These are phyloP conservation scores for Cinclus cinclus DNA, from an alignment of 2,113 vertebrate species.

Conservation along the genomic window DNA sequence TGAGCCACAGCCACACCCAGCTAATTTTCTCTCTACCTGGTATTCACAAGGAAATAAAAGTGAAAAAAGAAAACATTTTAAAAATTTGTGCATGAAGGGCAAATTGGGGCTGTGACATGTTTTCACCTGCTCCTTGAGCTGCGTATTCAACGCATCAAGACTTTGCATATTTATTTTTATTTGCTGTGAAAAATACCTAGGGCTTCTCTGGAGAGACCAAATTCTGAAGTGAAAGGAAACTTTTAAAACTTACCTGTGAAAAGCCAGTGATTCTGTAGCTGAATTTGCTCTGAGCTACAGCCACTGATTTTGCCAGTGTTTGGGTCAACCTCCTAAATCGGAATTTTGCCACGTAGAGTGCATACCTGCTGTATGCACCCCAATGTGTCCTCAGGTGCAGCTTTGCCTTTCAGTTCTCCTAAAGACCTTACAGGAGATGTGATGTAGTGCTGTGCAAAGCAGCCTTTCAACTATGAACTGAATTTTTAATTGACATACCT, in stretches of 20 bases:
- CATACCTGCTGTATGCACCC: background rate
- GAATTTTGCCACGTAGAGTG: background rate
- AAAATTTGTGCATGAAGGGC: background rate
- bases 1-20: background rate
- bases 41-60: background rate
- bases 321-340: background rate
- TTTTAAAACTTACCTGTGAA: background rate
- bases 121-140: background rate
- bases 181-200: background rate
- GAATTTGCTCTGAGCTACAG: background rate
- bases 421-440: background rate
- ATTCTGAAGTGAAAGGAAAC: background rate
- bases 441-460: background rate
- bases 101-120: background rate
- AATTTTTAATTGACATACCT: background rate
- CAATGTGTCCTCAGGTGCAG: background rate
- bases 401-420: background rate
- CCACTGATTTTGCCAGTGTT: background rate
- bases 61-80: background rate
- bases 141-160: background rate
- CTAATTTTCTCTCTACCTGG: background rate
- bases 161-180: background rate
- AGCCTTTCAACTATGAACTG: background rate
- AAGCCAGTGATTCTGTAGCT: background rate
- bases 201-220: background rate